Evolutionary conservation across 1,140 invertebrate genomes (phyloP).

Genomic region (Oryzaephilus surinamensis): DNA sequence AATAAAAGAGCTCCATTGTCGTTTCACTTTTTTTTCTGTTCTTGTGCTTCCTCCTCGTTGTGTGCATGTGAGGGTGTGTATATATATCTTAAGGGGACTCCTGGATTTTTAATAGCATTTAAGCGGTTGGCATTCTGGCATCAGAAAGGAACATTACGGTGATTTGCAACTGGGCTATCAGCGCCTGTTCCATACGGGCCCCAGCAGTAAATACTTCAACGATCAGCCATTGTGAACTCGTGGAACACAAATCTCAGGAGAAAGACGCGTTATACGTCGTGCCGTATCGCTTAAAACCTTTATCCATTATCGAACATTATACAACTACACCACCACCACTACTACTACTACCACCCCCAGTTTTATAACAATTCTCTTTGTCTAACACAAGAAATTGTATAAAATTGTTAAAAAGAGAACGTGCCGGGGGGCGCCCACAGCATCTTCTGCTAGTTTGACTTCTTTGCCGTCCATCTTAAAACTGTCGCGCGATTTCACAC

Average conservation of each 20-base stretch:
- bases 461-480: conserved; percentile 28
- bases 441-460: too few species aligned
- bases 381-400: too few species aligned
- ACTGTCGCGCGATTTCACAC: conserved; percentile 22
- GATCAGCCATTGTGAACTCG: conserved; percentile 31
- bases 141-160: conserved; percentile 29
- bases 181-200: conserved; percentile 26
- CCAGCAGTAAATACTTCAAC: conserved; percentile 30
- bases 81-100: too few species aligned
- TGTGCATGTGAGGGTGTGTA: background rate
- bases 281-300: conserved; percentile 15
- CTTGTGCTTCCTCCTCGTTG: too few species aligned
- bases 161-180: conserved; percentile 33
- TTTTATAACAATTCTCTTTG: too few species aligned
- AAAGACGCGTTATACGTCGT: conserved; percentile 21
- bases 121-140: conserved; percentile 11
- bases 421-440: too few species aligned
- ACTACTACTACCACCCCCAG: too few species aligned
- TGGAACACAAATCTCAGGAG: conserved; percentile 29
- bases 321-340: too few species aligned
- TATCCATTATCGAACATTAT: too few species aligned
- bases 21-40: too few species aligned
- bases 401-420: conserved; percentile 4
- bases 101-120: conserved; percentile 16
- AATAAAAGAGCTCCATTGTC: too few species aligned